Evolutionary conservation across 2,797 vertebrate species (phyloP).

Genomic region (Carapus acus): DNA sequence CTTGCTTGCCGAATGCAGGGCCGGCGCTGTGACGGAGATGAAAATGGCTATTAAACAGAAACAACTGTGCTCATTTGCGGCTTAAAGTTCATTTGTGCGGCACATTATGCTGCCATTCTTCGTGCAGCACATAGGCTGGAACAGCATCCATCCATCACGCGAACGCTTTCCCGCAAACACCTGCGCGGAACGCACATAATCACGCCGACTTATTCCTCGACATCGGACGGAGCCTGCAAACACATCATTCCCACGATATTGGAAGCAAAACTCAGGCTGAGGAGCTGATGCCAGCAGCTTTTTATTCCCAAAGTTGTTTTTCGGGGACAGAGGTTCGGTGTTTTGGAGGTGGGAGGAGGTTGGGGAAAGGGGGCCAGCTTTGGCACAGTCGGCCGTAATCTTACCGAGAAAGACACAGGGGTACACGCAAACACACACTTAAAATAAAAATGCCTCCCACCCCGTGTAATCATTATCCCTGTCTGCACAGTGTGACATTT

Average conservation of each 20-base stretch:
- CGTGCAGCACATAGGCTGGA: neutral
- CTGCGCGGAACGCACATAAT: constrained; percentile 17
- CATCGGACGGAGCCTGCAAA: constrained; percentile 2
- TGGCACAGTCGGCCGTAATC: constrained; percentile 16
- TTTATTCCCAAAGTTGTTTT: constrained; percentile 36
- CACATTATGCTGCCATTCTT: neutral
- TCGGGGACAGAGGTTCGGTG: too few species aligned
- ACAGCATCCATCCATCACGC: neutral
- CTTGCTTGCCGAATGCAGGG: constrained; percentile 16
- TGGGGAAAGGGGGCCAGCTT: constrained; percentile 20
- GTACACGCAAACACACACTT: constrained; percentile 16
- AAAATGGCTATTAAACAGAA: constrained; percentile 20
- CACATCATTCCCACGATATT: constrained; percentile 25
- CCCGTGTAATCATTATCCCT: constrained; percentile 15
- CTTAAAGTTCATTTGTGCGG: constrained; percentile 1
- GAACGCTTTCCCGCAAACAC: constrained; percentile 12
- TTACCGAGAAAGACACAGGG: constrained; percentile 32
- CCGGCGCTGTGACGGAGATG: neutral
- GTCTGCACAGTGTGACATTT: constrained; percentile 1
- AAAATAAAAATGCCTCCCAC: constrained; percentile 20
- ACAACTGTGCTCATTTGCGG: constrained; percentile 12
- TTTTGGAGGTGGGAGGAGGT: too few species aligned
- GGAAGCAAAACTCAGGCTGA: constrained; percentile 15
- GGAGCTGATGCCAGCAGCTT: constrained; percentile 20
- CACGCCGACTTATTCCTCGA: constrained; percentile 7